Evolutionary conservation across 1,140 invertebrate species (phyloP), one percentile per base, ranked within the genome.

Genomic region (Acromyrmex charruanus): DNA sequence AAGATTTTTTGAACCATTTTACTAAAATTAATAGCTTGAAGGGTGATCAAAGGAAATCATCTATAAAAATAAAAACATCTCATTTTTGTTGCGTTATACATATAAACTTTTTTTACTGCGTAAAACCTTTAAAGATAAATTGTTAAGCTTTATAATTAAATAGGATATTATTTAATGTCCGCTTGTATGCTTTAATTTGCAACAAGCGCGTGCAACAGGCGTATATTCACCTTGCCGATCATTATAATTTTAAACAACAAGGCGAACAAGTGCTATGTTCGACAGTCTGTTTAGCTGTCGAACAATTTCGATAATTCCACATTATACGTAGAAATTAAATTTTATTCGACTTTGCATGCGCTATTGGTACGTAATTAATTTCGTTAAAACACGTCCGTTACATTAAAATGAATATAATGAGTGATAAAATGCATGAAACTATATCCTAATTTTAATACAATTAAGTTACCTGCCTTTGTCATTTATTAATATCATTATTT

Each of bases 351-450:
- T 49, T 59, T 44, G 35, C 53, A 14, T 0, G 14, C 18, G 25
- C 16, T 49, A 74, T 21, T 16, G 35, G 25, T 21, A 74, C 6
- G 18, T 44, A 74, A 82, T 74, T 82, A 74, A 59, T 82, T 59
- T 72, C 18, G 53, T 79, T 12, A 25, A 39, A 75, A 25, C 16
- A 44, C 25, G 55, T 39, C n/a, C 18, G 1, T 79, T 25, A 81
- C 3, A 18, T 44, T 71, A 49, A 28, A 58, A 39, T 49, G 5
- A 39, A 80, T 16, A 18, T 58, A 71, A 72, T 25, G 44, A 55
- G 10, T 55, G 31, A 69, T 39, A 69, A 80, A 80, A 0, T 6
- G 0, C 77, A 21, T 7, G 1, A 68, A 3, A 65, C 1, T 31
- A 10, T 25, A 16, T 25, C 5, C 2, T 49, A 4, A 31, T 63